Evolutionary conservation across 2,797 vertebrate species (phyloP), one percentile per base, ranked within the genome.

Genomic region (Harpagifer antarcticus): DNA sequence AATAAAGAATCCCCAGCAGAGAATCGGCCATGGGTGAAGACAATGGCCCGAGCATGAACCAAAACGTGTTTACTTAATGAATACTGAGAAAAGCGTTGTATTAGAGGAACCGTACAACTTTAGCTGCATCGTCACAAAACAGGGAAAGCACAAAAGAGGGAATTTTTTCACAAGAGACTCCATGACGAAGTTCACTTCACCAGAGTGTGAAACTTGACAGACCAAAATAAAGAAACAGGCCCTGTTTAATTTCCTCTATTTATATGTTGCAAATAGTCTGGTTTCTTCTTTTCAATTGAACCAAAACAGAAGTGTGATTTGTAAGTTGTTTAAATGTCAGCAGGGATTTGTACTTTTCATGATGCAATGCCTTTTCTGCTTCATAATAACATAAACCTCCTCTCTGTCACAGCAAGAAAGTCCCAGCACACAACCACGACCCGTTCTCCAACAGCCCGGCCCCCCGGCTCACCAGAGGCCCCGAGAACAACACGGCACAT

Each of bases 51-150:
- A 40, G 11, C 11, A 10, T 68, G 23, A 37, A 48, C 14, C 31
- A 37, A 42, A 42, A 55, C 23, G 12, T 78, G 61, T 67, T 79
- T 78, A 65, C 20, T 43, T 14, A 78, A 62, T 55, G 19, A 85
- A 63, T 86, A 86, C 79, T 72, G n/a, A 23, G 48, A 67, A 17
- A 19, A 44, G 3, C 13, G 5, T 3, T 3, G 33, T 53, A 48
- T 87, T 85, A 87, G 77, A 78, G 87, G 86, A 88, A 81, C 78
- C 72, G 49, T 42, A 75, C 91, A 73, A 67, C 20, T 19, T 55
- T 61, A 72, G 67, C 16, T 61, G 65, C 86, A 74, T 79, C 58
- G 66, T 88, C 78, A 79, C 17, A 68, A 16, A 63, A 47, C 20
- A 74, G 54, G 62, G 83, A 88, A 90, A 89, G 78, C 72, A 85